Conservation (phyloP, 2,797 vertebrate genomes). For the Micropoecilia bifurca region DNA sequence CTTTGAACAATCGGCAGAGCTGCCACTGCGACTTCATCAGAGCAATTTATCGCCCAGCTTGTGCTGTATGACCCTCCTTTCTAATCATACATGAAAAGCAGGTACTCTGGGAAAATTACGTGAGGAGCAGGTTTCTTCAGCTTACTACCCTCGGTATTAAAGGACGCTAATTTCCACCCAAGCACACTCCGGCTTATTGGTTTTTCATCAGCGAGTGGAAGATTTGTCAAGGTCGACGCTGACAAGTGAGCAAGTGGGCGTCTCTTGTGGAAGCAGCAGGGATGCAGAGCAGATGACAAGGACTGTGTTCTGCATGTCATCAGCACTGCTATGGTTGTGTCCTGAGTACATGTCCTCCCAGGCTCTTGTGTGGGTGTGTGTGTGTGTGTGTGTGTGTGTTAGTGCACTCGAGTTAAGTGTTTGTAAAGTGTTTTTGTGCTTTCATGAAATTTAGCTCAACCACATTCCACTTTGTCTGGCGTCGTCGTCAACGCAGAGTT, state of each 20-base stretch:
- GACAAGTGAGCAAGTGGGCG: conserved; percentile 37
- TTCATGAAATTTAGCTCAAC: background rate
- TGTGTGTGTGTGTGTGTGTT: background rate
- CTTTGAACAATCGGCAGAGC: background rate
- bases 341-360: background rate
- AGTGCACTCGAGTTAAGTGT: background rate
- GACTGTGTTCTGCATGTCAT: conserved; percentile 20
- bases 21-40: conserved; percentile 9
- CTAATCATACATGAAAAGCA: conserved; percentile 62
- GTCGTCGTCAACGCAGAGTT: background rate
- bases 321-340: background rate
- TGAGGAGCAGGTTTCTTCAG: background rate
- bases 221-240: conserved; percentile 56
- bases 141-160: background rate
- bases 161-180: background rate
- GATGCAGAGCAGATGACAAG: conserved; percentile 35
- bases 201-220: conserved; percentile 27
- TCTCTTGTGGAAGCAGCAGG: conserved; percentile 28
- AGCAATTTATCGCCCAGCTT: conserved; percentile 58
- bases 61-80: conserved; percentile 46
- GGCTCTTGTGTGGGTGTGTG: no score
- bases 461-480: background rate
- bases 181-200: background rate
- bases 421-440: background rate
- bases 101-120: background rate